Conservation (phyloP, 2,113 vertebrate species). For the Cervus canadensis region DNA sequence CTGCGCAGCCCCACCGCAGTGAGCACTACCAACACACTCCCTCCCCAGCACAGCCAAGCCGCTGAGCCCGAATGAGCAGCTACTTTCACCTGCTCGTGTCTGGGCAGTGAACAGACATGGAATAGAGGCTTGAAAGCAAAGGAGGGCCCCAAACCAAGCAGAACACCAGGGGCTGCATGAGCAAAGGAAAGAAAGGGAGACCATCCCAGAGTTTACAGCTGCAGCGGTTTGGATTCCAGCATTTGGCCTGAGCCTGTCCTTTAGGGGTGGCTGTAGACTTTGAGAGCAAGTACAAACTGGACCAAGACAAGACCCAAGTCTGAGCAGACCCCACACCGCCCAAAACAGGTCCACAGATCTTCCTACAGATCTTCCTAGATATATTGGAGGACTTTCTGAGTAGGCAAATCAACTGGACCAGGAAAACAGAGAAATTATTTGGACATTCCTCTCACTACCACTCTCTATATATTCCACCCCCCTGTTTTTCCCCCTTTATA, state of each 20-base stretch:
- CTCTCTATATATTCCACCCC: background rate
- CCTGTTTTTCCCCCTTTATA: background rate
- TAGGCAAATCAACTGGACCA: background rate
- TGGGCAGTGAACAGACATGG: background rate
- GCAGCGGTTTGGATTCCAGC: background rate
- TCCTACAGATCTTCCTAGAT: background rate
- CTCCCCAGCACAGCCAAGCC: background rate
- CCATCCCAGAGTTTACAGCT: background rate
- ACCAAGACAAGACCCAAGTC: background rate
- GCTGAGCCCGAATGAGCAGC: background rate
- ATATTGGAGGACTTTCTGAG: background rate
- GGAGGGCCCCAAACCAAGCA: background rate
- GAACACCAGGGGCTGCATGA: background rate
- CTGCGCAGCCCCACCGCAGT: fast-evolving
- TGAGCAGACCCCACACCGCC: background rate
- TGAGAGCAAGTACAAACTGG: background rate
- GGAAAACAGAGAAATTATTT: background rate
- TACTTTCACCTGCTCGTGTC: background rate
- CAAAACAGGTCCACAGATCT: background rate
- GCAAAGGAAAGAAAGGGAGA: background rate
- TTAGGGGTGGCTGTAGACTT: background rate
- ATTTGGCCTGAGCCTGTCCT: background rate
- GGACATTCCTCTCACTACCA: background rate
- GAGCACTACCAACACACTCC: background rate
- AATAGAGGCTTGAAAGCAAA: background rate